These are phyloP conservation scores for Epicauta chinensis DNA, from an alignment of 1,140 invertebrate genomes.

Conservation along the genomic window DNA sequence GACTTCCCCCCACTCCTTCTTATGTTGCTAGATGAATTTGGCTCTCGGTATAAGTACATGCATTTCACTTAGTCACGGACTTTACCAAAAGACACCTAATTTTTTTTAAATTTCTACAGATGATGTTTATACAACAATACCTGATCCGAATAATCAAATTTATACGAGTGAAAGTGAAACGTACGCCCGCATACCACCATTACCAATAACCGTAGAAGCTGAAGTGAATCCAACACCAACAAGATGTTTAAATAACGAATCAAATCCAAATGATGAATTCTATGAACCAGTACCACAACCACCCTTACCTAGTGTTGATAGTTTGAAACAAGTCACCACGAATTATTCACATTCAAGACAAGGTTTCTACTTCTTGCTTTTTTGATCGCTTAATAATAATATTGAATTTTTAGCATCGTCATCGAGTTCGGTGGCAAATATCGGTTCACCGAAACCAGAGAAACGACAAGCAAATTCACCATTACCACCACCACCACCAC, in stretches of 20 bases:
- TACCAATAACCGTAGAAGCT: constrained; percentile 48
- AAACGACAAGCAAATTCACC: constrained; percentile 82
- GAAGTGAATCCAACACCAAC: constrained; percentile 45
- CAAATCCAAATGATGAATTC: constrained; percentile 12
- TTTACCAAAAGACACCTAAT: no score
- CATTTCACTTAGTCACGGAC: no score
- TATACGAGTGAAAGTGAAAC: constrained; percentile 80
- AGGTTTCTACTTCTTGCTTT: constrained; percentile 24
- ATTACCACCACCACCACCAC: constrained; percentile 56
- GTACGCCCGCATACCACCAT: constrained; percentile 78
- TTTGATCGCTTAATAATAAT: background rate
- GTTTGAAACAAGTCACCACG: constrained; percentile 50
- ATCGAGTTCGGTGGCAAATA: constrained; percentile 65
- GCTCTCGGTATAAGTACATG: no score
- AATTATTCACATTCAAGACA: constrained; percentile 63
- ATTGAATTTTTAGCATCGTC: constrained; percentile 54
- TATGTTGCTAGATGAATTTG: no score
- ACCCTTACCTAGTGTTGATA: constrained; percentile 54
- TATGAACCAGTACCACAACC: constrained; percentile 43
- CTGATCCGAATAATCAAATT: constrained; percentile 64
- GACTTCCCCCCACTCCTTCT: no score
- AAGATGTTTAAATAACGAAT: background rate
- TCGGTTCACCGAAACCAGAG: constrained; percentile 76
- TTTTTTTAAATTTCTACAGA: constrained; percentile 57
- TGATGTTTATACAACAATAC: constrained; percentile 85